phyloP scores from a whole-genome alignment of 2,888 invertebrate genomes.

The Apotomis turbidana region DNA sequence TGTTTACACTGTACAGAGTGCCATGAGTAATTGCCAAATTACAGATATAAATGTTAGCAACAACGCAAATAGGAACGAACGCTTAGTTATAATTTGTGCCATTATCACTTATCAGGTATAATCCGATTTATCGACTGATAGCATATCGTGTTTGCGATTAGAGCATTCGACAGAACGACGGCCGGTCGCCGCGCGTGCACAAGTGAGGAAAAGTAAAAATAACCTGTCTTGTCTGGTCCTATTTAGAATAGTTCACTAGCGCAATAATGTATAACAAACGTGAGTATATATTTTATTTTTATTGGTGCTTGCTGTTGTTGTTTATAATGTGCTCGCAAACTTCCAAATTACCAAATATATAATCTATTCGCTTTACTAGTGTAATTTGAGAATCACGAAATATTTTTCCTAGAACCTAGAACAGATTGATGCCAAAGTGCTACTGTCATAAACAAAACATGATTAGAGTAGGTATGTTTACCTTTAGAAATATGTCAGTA shows the following conservation, averaged over 20 bases:
- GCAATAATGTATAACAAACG: constrained; percentile 32
- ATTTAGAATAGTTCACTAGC: constrained; percentile 11
- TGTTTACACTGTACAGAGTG: too few species aligned
- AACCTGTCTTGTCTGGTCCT: constrained; percentile 1
- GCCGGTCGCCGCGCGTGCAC: neutral
- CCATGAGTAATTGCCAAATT: too few species aligned
- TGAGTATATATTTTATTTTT: constrained; percentile 22
- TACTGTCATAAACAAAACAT: neutral
- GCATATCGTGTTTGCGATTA: constrained; percentile 24
- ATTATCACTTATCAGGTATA: constrained; percentile 15
- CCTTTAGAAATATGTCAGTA: neutral
- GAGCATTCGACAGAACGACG: constrained; percentile 1
- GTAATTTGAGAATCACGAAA: neutral
- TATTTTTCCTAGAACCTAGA: too few species aligned
- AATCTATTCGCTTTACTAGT: neutral
- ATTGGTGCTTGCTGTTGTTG: neutral
- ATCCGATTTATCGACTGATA: constrained; percentile 35
- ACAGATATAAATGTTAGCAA: neutral
- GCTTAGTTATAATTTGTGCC: constrained; percentile 1
- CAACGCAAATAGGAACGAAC: neutral
- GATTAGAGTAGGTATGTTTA: neutral
- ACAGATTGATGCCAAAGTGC: neutral
- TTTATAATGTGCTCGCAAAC: neutral
- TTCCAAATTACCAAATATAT: neutral
- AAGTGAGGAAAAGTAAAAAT: neutral